These are phyloP conservation scores for Lymantria dispar DNA, from an alignment of 2,888 invertebrate species.

Conservation along the genomic window DNA sequence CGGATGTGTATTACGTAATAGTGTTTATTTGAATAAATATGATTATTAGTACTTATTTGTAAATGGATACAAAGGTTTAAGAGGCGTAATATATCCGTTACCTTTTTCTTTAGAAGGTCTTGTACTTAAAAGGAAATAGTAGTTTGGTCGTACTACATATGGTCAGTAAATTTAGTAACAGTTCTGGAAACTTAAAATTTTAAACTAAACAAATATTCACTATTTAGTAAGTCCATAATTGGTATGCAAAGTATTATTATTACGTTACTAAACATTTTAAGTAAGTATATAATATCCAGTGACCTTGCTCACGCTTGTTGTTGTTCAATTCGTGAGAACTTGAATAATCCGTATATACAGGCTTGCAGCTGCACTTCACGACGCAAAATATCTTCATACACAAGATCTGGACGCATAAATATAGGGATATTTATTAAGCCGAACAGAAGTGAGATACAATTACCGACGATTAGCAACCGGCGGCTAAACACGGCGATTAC, in stretches of 20 bases:
- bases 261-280: conserved; percentile 12
- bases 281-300: conserved; percentile 11
- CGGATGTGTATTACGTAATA: too few relatives aligned
- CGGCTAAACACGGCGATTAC: conserved; percentile 47
- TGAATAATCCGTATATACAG: conserved; percentile 8
- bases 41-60: too few relatives aligned
- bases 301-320: conserved; percentile 4
- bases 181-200: neutral
- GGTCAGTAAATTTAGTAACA: neutral
- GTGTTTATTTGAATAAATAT: too few relatives aligned
- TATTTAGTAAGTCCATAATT: neutral
- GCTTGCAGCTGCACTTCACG: conserved; percentile 5
- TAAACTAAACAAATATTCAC: neutral
- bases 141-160: too few relatives aligned
- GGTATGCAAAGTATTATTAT: conserved; percentile 4
- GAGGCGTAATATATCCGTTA: neutral
- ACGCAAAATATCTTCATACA: conserved; percentile 11
- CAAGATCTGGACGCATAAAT: conserved; percentile 33
- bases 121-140: neutral
- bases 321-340: conserved; percentile 1
- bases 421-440: conserved; percentile 30
- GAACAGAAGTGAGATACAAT: conserved; percentile 41
- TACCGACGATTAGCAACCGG: conserved; percentile 48
- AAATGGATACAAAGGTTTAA: too few relatives aligned
- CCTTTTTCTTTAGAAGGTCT: neutral